Percentiles rank a stretch among this genome's conserved stretches.
phyloP scores from a whole-genome alignment of 2,113 vertebrate genomes.

The Oxyura jamaicensis region DNA sequence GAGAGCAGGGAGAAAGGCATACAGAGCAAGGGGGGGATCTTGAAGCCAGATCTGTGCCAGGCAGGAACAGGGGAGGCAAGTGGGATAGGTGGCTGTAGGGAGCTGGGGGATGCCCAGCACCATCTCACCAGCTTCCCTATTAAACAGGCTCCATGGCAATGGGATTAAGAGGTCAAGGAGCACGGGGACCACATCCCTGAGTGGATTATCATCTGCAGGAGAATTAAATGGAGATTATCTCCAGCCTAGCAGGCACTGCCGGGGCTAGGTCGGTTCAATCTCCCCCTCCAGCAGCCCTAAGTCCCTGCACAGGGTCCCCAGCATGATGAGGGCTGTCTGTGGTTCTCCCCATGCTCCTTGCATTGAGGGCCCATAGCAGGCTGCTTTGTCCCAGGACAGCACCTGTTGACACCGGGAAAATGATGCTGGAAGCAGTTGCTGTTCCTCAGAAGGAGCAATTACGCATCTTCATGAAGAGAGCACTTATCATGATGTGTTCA shows the following conservation, averaged over 20 bases:
- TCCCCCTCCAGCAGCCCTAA: background rate
- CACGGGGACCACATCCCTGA: slow-evolving; percentile 10
- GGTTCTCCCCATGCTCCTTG: fast-evolving
- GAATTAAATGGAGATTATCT: slow-evolving; percentile 70
- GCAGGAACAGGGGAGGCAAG: background rate
- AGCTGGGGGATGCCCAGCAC: background rate
- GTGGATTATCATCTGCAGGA: slow-evolving; percentile 42
- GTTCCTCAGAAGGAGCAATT: background rate
- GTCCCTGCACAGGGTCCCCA: background rate
- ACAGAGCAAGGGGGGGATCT: background rate
- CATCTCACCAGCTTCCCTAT: background rate
- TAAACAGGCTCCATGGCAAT: slow-evolving; percentile 28
- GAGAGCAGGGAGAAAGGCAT: background rate
- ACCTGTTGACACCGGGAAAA: background rate
- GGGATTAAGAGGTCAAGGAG: slow-evolving; percentile 58
- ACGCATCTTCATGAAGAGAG: background rate
- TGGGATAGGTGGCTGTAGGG: background rate
- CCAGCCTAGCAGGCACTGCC: background rate
- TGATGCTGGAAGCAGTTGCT: background rate
- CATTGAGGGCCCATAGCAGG: too few species aligned
- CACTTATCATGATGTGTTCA: background rate
- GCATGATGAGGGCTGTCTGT: background rate
- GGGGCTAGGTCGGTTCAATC: background rate
- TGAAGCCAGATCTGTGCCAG: background rate
- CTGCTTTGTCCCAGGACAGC: background rate